phyloP scores from a whole-genome alignment of 2,888 invertebrate genomes.

The Agrochola lota region DNA sequence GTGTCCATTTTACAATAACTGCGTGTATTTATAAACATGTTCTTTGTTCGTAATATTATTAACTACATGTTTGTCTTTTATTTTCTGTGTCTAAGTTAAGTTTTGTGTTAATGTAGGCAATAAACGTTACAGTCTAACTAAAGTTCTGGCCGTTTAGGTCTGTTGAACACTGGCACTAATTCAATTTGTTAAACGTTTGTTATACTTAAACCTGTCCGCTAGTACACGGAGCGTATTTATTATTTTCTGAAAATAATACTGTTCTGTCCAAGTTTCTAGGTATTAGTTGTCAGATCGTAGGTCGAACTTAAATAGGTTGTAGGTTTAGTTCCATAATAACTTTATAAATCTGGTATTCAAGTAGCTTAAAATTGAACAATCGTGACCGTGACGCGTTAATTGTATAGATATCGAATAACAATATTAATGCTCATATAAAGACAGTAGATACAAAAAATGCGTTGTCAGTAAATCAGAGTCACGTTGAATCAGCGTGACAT shows the following conservation, averaged over 20 bases:
- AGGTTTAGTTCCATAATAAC: conserved; percentile 26
- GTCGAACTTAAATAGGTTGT: conserved; percentile 36
- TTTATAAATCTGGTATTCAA: conserved; percentile 17
- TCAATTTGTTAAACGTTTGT: conserved; percentile 63
- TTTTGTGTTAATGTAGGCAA: conserved; percentile 31
- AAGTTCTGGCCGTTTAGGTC: conserved; percentile 40
- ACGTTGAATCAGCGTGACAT: conserved; percentile 26
- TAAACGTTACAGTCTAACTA: conserved; percentile 47
- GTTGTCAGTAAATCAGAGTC: conserved; percentile 13
- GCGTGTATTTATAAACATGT: conserved; percentile 9
- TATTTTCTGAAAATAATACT: conserved; percentile 51
- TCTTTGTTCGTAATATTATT: conserved; percentile 33
- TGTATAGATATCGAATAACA: conserved; percentile 20
- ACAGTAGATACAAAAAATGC: conserved; percentile 25
- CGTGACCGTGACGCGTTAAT: conserved; percentile 31
- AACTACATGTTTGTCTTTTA: conserved; percentile 24
- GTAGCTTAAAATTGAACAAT: conserved; percentile 19
- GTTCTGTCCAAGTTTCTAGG: conserved; percentile 44
- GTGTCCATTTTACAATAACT: conserved; percentile 28
- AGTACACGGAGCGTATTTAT: conserved; percentile 45
- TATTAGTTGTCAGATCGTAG: conserved; percentile 44
- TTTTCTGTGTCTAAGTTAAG: conserved; percentile 28
- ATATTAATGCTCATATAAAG: conserved; percentile 19
- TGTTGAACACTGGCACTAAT: conserved; percentile 58
- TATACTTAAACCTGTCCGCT: conserved; percentile 55